Base-by-base conservation (phyloP, 2,113 vertebrate genomes). In the Lycaon pictus region DNA sequence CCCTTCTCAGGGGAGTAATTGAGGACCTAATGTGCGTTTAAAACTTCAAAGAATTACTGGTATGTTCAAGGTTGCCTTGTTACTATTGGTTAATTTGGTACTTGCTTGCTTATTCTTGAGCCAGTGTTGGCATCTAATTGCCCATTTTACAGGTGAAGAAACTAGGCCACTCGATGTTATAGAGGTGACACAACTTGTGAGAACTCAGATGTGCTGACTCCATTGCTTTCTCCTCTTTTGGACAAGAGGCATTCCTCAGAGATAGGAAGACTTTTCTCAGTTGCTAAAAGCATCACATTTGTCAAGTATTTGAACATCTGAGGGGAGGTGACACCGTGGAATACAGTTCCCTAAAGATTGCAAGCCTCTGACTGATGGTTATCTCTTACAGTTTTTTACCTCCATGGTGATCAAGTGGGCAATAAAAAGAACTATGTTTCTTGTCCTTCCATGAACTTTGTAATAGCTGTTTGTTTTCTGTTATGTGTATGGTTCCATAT, bases 21-120 rank as follows among this genome's bases (percentile, higher is more conserved):
- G 74, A 92, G 25, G 32, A 74, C 48, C 6, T 27, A 35, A 13
- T 65, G 43, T 80, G 25, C 2, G 76, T 43, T 89, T 83, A 25
- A 76, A 35, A 83, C n/a, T 95, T 37, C n/a, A 56, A 69, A 32
- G 62, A 69, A 35, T 82, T 51, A 74, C 69, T 77, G 58, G 48
- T 62, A 3, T 43, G n/a, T 77, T 95, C 23, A 84, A 83, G 60
- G 53, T n/a, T 6, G 25, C 37, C 35, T 82, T 84, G 53, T 87
- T 81, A 80, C 17, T 20, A 13, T 27, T 65, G 56, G 25, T 77
- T 20, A 95, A 32, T 55, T 56, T 84, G 69, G 37, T 90, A 72
- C 67, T 72, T 95, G 86, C 13, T 96, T 92, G 86, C 13, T 96
- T 92, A 48, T 8, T 92, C 29, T 77, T 25, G 43, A 95, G 13